phyloP scores from a whole-genome alignment of 2,797 vertebrate genomes.

The Lophius americanus region DNA sequence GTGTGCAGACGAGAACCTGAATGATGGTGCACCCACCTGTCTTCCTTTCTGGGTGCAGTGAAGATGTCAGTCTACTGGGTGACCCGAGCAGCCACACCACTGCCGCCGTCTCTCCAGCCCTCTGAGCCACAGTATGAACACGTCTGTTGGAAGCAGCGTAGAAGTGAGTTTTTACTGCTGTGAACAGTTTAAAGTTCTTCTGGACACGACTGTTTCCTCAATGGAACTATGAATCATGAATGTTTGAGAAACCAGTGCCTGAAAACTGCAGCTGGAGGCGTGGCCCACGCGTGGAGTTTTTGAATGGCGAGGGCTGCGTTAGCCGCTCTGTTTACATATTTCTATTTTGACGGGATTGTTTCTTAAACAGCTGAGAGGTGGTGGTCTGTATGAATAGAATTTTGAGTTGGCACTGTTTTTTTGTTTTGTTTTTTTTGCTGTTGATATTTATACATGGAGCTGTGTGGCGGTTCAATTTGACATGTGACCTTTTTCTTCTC shows the following conservation, averaged over 20 bases:
- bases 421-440: constrained; percentile 24
- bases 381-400: background rate
- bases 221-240: background rate
- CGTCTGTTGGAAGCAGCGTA: background rate
- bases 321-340: constrained; percentile 61
- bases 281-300: too few species aligned
- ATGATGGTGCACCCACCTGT: background rate
- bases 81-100: background rate
- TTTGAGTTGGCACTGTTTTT: constrained; percentile 18
- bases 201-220: background rate
- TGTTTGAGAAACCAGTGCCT: constrained; percentile 51
- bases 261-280: constrained; percentile 14
- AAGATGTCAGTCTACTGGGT: background rate
- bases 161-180: background rate
- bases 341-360: constrained; percentile 13
- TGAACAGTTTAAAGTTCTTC: background rate
- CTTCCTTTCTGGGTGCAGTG: background rate
- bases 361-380: background rate
- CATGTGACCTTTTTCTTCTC: too few species aligned
- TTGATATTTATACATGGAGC: background rate
- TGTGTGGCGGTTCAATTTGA: background rate
- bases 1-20: background rate
- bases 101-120: background rate
- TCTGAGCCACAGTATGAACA: background rate
- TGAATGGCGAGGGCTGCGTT: background rate